Percentiles rank a stretch among this genome's conserved stretches.
Conservation (phyloP, 2,888 invertebrate species). For the Lingula anatina region DNA sequence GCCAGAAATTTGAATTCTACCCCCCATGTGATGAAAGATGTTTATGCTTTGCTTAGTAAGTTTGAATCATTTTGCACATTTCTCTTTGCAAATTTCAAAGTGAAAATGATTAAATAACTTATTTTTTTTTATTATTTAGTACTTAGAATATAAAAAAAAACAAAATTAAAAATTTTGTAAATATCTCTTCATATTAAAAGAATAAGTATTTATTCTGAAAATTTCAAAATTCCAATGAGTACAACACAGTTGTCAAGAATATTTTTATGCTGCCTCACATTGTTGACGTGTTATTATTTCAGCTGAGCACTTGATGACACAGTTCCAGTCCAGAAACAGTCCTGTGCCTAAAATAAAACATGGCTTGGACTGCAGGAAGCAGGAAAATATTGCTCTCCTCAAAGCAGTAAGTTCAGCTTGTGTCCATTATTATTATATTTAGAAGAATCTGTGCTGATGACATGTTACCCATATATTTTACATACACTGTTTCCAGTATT, state of each 20-base stretch:
- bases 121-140: too few species aligned
- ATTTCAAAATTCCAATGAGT: too few species aligned
- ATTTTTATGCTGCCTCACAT: too few species aligned
- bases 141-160: too few species aligned
- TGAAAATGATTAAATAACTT: too few species aligned
- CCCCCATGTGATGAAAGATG: not conserved
- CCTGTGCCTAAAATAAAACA: constrained; percentile 34
- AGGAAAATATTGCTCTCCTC: constrained; percentile 29
- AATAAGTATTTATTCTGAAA: too few species aligned
- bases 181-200: too few species aligned
- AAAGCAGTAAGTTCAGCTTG: constrained; percentile 45
- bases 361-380: constrained; percentile 33
- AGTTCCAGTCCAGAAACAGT: constrained; percentile 30
- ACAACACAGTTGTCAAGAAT: too few species aligned
- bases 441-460: too few species aligned
- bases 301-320: constrained; percentile 37
- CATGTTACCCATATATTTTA: not conserved
- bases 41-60: not conserved
- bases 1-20: constrained; percentile 13
- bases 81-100: not conserved
- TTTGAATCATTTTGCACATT: not conserved
- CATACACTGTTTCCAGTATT: too few species aligned
- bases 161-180: too few species aligned
- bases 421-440: too few species aligned
- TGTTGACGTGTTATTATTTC: constrained; percentile 8